Conservation (phyloP, 2,113 vertebrate species). For the Sorex fumeus region DNA sequence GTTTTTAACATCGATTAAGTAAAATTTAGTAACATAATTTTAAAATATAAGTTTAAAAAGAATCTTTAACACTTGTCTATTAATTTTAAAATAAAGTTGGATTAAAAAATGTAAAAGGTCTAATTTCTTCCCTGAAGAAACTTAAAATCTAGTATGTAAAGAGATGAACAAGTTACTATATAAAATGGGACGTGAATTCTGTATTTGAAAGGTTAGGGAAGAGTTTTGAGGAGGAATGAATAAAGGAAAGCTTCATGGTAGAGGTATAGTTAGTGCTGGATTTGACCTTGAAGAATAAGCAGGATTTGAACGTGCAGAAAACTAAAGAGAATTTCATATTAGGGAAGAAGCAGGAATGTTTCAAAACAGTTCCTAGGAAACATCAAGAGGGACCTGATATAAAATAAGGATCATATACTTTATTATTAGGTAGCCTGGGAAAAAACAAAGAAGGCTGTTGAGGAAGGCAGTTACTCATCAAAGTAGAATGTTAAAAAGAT, state of each 20-base stretch:
- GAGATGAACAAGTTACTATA: constrained; percentile 3
- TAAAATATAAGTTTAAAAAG: not conserved
- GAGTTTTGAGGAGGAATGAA: not conserved
- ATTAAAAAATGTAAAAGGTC: constrained; percentile 56
- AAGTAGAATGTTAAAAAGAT: not conserved
- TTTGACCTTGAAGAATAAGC: constrained; percentile 12
- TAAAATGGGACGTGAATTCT: not conserved
- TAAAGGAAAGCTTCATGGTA: constrained; percentile 33
- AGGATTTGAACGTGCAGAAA: constrained; percentile 10
- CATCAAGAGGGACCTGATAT: not conserved
- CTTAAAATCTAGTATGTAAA: constrained; percentile 49
- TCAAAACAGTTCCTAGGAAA: constrained; percentile 39
- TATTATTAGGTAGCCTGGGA: not conserved
- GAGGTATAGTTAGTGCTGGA: not conserved
- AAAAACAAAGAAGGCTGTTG: not conserved
- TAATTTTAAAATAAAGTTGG: not conserved
- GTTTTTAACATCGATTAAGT: constrained; percentile 50
- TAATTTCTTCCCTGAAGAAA: constrained; percentile 24
- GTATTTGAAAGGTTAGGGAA: constrained; percentile 25
- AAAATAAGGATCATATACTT: not conserved
- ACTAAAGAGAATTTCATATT: constrained; percentile 42
- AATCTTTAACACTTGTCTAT: constrained; percentile 20
- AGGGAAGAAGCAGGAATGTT: not conserved
- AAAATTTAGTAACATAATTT: not conserved
- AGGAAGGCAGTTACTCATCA: constrained; percentile 25